A percentile compares a stretch with the other conserved stretches of the same genome.
Evolutionary conservation across 2,113 vertebrate genomes (phyloP).

Genomic region (Gymnogyps californianus): DNA sequence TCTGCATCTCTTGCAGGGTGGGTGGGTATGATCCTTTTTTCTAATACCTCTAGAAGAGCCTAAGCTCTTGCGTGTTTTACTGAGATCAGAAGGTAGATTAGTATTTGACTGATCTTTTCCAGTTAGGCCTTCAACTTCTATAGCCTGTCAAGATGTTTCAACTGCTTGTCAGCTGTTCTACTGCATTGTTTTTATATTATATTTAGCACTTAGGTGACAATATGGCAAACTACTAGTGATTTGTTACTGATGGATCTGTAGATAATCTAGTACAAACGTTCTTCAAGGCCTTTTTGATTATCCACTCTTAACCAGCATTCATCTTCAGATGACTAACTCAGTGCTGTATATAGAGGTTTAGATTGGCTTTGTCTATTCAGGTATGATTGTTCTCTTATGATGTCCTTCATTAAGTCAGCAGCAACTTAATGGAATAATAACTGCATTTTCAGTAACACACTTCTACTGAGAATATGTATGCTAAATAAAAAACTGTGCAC

Average conservation of each 20-base stretch:
- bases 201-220: not conserved
- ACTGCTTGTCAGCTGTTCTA: not conserved
- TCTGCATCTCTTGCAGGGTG: not conserved
- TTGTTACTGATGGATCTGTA: not conserved
- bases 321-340: not conserved
- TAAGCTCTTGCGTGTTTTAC: not conserved
- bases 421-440: conserved; percentile 38
- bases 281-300: not conserved
- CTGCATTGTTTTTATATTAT: not conserved
- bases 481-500: conserved; percentile 5
- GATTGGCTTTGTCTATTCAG: not conserved
- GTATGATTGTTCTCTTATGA: not conserved
- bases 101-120: not conserved
- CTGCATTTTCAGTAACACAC: not conserved
- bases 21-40: not conserved
- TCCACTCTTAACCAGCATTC: not conserved
- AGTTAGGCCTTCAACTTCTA: not conserved
- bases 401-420: not conserved
- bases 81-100: not conserved
- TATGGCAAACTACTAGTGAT: not conserved
- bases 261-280: not conserved
- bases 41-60: not conserved
- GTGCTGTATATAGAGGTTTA: not conserved
- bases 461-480: not conserved
- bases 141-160: not conserved